Percentiles rank a stretch among this genome's conserved stretches.
These are phyloP conservation scores for Melanotaenia parkinsoni DNA, from an alignment of 2,797 vertebrate species.

Conservation along the genomic window DNA sequence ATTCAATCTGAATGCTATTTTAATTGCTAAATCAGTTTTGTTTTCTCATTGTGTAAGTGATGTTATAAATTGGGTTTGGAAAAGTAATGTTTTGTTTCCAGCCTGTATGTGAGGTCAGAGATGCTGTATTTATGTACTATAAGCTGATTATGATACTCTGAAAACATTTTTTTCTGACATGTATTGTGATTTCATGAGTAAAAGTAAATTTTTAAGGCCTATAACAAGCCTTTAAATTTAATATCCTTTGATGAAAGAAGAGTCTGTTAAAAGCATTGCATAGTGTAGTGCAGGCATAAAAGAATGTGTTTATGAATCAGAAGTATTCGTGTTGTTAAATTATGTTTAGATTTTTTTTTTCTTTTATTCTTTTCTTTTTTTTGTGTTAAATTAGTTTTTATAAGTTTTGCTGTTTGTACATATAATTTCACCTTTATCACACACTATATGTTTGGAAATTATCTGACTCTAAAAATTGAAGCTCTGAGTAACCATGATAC, in stretches of 20 bases:
- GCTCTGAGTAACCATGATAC: constrained; percentile 30
- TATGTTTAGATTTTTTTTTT: constrained; percentile 1
- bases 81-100: background rate
- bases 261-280: constrained; percentile 8
- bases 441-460: constrained; percentile 7
- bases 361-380: background rate
- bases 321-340: constrained; percentile 20
- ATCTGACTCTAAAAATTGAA: constrained; percentile 16
- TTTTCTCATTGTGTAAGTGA: constrained; percentile 12
- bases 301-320: constrained; percentile 14
- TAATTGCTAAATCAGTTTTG: background rate
- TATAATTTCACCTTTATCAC: constrained; percentile 10
- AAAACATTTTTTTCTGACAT: constrained; percentile 3
- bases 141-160: constrained; percentile 5
- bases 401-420: constrained; percentile 39
- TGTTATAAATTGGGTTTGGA: background rate
- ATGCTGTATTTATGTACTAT: constrained; percentile 18
- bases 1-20: background rate
- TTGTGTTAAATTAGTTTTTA: constrained; percentile 36
- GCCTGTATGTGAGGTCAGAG: constrained; percentile 3
- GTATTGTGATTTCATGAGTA: background rate
- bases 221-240: background rate
- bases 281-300: constrained; percentile 2
- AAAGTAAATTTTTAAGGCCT: background rate
- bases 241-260: constrained; percentile 2